Percentiles rank a stretch among this genome's conserved stretches.
Conservation (phyloP, 2,797 vertebrate species). For the Crypturellus tataupa region DNA sequence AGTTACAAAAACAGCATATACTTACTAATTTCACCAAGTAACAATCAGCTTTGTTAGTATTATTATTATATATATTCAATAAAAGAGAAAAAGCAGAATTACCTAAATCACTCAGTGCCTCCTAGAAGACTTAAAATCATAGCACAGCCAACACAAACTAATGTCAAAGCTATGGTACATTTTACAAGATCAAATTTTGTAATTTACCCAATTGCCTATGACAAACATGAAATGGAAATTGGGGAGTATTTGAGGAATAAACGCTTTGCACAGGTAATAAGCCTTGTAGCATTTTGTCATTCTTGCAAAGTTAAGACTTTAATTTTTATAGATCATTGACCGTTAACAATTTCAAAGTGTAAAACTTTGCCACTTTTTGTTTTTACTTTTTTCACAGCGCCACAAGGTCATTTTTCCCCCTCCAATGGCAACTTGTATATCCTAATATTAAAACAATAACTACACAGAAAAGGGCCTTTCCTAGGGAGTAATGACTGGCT, state of each 20-base stretch:
- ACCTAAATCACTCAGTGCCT: not conserved
- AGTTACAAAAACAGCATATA: not conserved
- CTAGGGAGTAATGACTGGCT: slow-evolving; percentile 59
- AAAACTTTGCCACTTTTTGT: not conserved
- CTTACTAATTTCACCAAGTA: not conserved
- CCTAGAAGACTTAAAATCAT: not conserved
- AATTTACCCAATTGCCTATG: not conserved
- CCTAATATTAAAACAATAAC: slow-evolving; percentile 48
- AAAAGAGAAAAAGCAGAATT: not conserved
- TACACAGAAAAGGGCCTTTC: slow-evolving; percentile 58
- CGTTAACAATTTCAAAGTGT: not conserved
- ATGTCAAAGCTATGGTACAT: not conserved
- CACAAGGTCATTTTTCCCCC: slow-evolving; percentile 21
- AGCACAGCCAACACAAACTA: not conserved
- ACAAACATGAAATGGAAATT: not conserved
- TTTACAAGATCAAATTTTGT: slow-evolving; percentile 1
- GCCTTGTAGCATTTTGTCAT: not conserved
- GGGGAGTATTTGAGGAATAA: not conserved
- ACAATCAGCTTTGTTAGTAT: not conserved
- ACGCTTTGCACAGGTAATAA: not conserved
- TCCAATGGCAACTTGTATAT: not conserved
- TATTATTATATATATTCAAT: not conserved
- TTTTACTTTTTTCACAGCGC: not conserved
- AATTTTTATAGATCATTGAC: not conserved
- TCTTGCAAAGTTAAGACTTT: not conserved